Evolutionary conservation across 1,140 invertebrate species (phyloP), one percentile per base, ranked within the genome.

Genomic region (Ceratina calcarata): DNA sequence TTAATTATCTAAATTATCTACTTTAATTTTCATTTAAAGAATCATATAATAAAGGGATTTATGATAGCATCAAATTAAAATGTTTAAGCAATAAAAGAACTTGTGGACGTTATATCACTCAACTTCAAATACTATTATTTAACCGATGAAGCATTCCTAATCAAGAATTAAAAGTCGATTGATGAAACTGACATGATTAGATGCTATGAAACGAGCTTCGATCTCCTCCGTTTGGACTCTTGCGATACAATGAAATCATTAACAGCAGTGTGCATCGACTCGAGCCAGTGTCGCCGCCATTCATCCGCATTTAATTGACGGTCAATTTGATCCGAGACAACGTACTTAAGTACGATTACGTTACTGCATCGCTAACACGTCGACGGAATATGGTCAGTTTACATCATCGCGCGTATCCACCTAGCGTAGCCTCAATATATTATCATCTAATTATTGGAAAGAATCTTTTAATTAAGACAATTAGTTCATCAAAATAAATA

Each of bases 251-350:
- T 45, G 13, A 49, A 49, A 66, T 49, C n/a, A 66, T 49, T 4
- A 16, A 45, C 7, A 20, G 20, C 37, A 20, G 15, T 8, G 15
- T 16, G 32, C 32, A 0, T 20, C 64, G 13, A 45, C 37, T 13
- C 13, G 2, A 49, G 15, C 12, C 64, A 22, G 20, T 12, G n/a
- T 66, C 37, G 15, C n/a, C 64, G n/a, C 20, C 64, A 66, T 66
- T 66, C 64, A 66, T 66, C 37, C n/a, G 37, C 64, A 24, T 22
- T 66, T 16, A 49, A 66, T 66, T 66, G 45, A 66, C n/a, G 16
- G 64, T 7, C 37, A 49, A 10, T n/a, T 66, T 16, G 2, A 20
- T 66, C n/a, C 64, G 0, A 66, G 64, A 20, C 64, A 45, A 66
- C 64, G 64, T 49, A 49, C 64, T 16, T 45, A 45, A 6, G 37